Conservation (phyloP, 2,797 vertebrate species). For the Micromesistius poutassou region DNA sequence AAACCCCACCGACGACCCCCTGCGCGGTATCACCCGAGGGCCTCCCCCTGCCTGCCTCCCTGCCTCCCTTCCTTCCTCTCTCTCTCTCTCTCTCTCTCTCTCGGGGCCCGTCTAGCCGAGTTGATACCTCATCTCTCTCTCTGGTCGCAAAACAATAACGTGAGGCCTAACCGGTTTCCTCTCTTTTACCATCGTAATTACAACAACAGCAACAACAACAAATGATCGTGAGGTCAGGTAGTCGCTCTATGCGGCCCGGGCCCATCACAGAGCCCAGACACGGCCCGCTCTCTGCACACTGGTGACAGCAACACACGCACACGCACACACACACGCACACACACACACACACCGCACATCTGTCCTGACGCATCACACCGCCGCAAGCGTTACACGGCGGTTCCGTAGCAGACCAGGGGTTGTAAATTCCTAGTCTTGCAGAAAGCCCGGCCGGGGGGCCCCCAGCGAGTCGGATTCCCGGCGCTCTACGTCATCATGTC, state of each 20-base stretch:
- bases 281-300: constrained; percentile 24
- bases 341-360: constrained; percentile 22
- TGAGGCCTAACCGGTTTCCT: constrained; percentile 28
- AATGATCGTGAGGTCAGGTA: constrained; percentile 3
- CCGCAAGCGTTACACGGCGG: constrained; percentile 17
- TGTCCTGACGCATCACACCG: constrained; percentile 8
- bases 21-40: constrained; percentile 60
- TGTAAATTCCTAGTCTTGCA: constrained; percentile 33
- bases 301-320: constrained; percentile 10
- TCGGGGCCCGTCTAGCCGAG: constrained; percentile 43
- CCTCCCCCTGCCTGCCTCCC: constrained; percentile 45
- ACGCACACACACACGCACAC: neutral
- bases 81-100: constrained; percentile 30
- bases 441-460: constrained; percentile 32
- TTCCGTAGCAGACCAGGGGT: constrained; percentile 31
- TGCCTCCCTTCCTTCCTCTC: no score
- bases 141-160: constrained; percentile 20
- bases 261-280: constrained; percentile 26
- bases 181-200: constrained; percentile 21
- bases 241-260: constrained; percentile 23
- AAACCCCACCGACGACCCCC: constrained; percentile 65
- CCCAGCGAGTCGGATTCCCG: constrained; percentile 54
- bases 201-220: neutral
- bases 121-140: constrained; percentile 20
- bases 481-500: constrained; percentile 54